A percentile compares a stretch with the other conserved stretches of the same genome.
These are phyloP conservation scores for Callipepla squamata DNA, from an alignment of 2,113 vertebrate species.

Conservation along the genomic window DNA sequence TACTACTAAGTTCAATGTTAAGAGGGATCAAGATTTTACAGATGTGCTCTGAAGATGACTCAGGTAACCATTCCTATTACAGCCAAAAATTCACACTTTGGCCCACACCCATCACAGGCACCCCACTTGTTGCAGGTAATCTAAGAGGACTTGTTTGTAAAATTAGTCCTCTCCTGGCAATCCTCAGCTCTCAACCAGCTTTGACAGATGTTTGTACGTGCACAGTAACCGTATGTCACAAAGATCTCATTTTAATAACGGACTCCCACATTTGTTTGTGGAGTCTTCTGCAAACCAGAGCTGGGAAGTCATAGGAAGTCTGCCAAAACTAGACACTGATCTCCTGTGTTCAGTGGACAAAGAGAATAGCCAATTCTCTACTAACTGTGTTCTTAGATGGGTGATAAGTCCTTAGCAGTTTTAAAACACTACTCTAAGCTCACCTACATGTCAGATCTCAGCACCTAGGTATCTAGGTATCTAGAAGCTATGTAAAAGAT, in stretches of 20 bases:
- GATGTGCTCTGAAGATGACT: not conserved
- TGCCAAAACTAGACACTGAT: not conserved
- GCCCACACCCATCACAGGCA: not conserved
- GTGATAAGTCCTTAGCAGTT: not conserved
- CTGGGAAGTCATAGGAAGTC: not conserved
- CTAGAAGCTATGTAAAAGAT: not conserved
- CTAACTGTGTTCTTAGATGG: not conserved
- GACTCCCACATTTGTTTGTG: not conserved
- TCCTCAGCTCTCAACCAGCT: constrained; percentile 3
- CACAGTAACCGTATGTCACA: not conserved
- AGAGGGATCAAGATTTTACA: not conserved
- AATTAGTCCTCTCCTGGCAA: not conserved
- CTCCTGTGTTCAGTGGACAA: not conserved
- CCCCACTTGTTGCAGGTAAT: not conserved
- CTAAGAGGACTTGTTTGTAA: not conserved
- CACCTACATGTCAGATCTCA: not conserved
- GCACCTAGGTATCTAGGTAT: not conserved
- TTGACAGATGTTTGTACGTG: not conserved
- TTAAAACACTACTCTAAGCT: not conserved
- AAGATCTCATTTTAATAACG: not conserved
- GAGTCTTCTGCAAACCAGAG: not conserved
- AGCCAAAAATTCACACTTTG: not conserved
- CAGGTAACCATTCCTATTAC: not conserved
- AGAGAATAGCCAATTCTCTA: not conserved
- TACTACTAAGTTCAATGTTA: not conserved